These are phyloP conservation scores for Agrochola circellaris DNA, from an alignment of 2,888 invertebrate species.

Conservation along the genomic window DNA sequence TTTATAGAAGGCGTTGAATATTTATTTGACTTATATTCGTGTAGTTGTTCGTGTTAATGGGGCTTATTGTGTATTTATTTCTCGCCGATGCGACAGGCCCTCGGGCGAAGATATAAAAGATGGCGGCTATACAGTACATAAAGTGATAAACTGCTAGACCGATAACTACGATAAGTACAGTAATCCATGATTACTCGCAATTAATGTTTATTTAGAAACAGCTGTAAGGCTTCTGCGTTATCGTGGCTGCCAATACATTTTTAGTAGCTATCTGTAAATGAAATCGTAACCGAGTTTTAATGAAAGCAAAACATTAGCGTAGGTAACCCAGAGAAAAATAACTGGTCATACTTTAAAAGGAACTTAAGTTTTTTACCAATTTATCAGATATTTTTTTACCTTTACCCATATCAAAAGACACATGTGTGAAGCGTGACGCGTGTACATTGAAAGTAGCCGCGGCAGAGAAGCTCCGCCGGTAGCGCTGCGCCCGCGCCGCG, in stretches of 20 bases:
- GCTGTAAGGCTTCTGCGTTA: slow-evolving; percentile 39
- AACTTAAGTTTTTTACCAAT: background rate
- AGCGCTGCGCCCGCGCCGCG: slow-evolving; percentile 64
- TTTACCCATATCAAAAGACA: slow-evolving; percentile 27
- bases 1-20: slow-evolving; percentile 44
- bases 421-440: slow-evolving; percentile 35
- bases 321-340: background rate
- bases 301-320: background rate
- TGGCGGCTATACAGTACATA: slow-evolving; percentile 23
- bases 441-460: slow-evolving; percentile 55
- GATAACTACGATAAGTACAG: slow-evolving; percentile 36
- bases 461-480: slow-evolving; percentile 63
- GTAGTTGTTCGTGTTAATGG: slow-evolving; percentile 38
- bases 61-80: slow-evolving; percentile 48
- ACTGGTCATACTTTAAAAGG: background rate
- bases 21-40: slow-evolving; percentile 44
- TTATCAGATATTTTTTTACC: background rate
- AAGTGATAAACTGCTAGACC: slow-evolving; percentile 40
- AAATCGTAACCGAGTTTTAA: slow-evolving; percentile 20
- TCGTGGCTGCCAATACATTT: background rate
- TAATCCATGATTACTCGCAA: slow-evolving; percentile 37
- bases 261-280: slow-evolving; percentile 29
- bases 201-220: slow-evolving; percentile 41
- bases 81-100: slow-evolving; percentile 33
- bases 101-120: slow-evolving; percentile 37